Evolutionary conservation across 2,113 vertebrate genomes (phyloP), one percentile per base, ranked within the genome.

Genomic region (Dipodomys merriami): DNA sequence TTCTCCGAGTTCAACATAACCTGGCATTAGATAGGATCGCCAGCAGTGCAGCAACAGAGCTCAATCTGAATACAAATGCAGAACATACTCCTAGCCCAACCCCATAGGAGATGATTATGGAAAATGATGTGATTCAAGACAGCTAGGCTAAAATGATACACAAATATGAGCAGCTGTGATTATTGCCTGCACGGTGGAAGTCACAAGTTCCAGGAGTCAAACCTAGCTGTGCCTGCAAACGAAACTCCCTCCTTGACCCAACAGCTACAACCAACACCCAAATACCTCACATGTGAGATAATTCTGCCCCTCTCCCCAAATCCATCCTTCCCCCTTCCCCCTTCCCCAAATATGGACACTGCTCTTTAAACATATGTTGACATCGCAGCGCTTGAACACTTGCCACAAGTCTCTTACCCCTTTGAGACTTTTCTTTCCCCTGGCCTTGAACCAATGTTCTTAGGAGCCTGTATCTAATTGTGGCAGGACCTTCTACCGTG

Each of bases 401-500:
- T 83, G 35, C 23, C 35, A 30, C 2, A 5, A 29, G 3, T 77
- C 15, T 2, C 33, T 86, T 44, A 27, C 0, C 49, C n/a, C 1
- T 13, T 22, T 65, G 20, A 25, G 33, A 72, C 25, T 60, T 19
- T 57, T 10, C 27, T 44, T 64, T 15, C 15, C n/a, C 22, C 5
- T 57, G 53, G 53, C 53, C 53, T 57, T 57, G 53, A 57, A 57
- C 53, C 53, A 39, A 39, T 7, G 10, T 10, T 64, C 62, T 9
- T 2, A 11, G 9, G 39, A 57, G 76, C 15, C 46, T 39, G 30
- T 6, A 29, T 10, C 15, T n/a, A 44, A 2, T 0, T 7, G 67
- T 18, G 25, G 10, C 7, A 4, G 13, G 33, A 49, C 10, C 53
- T 23, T 7, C 27, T 13, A 0, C 0, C n/a, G 15, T 3, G 30